phyloP scores from a whole-genome alignment of 2,888 invertebrate genomes.

The Sialis lutaria region DNA sequence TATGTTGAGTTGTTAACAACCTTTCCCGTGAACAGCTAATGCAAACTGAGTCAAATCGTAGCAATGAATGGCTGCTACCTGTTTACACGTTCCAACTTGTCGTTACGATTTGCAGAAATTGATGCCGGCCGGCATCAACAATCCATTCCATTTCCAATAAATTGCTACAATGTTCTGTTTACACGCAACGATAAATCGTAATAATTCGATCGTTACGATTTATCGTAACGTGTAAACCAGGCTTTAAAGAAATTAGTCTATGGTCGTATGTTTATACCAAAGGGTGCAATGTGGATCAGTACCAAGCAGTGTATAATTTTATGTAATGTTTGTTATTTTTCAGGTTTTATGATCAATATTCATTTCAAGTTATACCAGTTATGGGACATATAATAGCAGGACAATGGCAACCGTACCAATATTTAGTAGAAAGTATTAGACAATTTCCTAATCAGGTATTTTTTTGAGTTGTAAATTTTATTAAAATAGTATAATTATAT shows the following conservation, averaged over 20 bases:
- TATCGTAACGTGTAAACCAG: too few relatives aligned
- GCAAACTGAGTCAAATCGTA: too few relatives aligned
- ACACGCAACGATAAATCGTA: background rate
- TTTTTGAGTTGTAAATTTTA: background rate
- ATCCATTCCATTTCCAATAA: too few relatives aligned
- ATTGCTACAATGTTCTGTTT: too few relatives aligned
- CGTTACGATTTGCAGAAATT: too few relatives aligned
- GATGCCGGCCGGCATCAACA: too few relatives aligned
- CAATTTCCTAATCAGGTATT: constrained; percentile 83
- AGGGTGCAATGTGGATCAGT: too few relatives aligned
- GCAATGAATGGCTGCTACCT: too few relatives aligned
- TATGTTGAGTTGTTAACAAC: too few relatives aligned
- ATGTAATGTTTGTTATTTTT: constrained; percentile 11
- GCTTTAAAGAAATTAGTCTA: background rate
- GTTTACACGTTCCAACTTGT: too few relatives aligned
- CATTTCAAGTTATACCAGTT: constrained; percentile 93
- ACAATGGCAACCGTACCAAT: constrained; percentile 94
- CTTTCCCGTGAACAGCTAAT: too few relatives aligned
- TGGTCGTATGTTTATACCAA: background rate
- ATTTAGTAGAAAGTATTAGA: constrained; percentile 94
- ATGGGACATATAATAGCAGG: constrained; percentile 86
- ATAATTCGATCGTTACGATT: too few relatives aligned
- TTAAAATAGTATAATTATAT: background rate
- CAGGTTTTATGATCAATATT: constrained; percentile 88
- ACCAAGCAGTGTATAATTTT: background rate